phyloP scores from a whole-genome alignment of 2,888 invertebrate species.

The Leucoptera coffeella region DNA sequence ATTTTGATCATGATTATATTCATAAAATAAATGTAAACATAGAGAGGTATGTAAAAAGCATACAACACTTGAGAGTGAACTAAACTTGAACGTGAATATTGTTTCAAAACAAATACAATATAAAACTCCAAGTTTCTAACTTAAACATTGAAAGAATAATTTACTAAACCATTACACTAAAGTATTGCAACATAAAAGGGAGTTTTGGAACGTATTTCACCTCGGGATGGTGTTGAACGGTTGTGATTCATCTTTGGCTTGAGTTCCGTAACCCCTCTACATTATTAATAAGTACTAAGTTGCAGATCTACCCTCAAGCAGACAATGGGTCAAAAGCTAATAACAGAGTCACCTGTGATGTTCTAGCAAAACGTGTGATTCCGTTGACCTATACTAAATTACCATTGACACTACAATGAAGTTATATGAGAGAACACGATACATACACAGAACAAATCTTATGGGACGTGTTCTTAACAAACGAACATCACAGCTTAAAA shows the following conservation, averaged over 20 bases:
- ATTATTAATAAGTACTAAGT: constrained; percentile 47
- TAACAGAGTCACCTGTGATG: no score
- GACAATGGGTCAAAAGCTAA: constrained; percentile 36
- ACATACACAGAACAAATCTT: no score
- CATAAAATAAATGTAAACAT: constrained; percentile 38
- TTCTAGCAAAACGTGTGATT: no score
- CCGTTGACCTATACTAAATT: no score
- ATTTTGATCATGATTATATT: constrained; percentile 47
- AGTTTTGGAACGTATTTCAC: no score
- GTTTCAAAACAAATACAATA: constrained; percentile 39
- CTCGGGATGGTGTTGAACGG: background rate
- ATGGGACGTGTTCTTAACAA: constrained; percentile 29
- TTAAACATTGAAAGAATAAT: constrained; percentile 50
- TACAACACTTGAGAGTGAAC: constrained; percentile 46
- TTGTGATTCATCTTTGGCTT: constrained; percentile 49
- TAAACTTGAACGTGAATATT: constrained; percentile 40
- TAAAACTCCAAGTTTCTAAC: constrained; percentile 40
- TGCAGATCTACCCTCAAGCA: constrained; percentile 48
- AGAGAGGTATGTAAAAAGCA: constrained; percentile 48
- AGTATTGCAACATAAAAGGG: constrained; percentile 49
- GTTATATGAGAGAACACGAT: no score
- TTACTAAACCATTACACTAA: constrained; percentile 47
- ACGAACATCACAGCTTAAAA: constrained; percentile 38
- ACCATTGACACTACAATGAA: no score
- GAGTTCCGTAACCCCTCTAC: constrained; percentile 46